Conservation (phyloP, 2,113 vertebrate genomes). For the Barbus barbus region DNA sequence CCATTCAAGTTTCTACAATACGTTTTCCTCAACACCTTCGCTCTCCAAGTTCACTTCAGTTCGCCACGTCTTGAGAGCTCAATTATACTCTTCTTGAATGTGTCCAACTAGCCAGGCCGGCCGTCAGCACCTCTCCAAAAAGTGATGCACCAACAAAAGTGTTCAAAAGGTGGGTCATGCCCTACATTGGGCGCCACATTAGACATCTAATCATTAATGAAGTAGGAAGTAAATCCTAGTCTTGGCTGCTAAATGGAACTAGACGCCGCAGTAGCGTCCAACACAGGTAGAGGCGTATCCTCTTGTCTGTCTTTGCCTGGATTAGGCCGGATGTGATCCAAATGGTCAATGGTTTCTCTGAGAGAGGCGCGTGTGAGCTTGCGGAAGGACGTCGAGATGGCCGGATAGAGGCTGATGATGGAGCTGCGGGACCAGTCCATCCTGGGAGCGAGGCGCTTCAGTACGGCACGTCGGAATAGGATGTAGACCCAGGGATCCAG, state of each 20-base stretch:
- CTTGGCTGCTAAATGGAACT: neutral
- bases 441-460: slow-evolving; percentile 80
- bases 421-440: slow-evolving; percentile 74
- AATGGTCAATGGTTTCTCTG: neutral
- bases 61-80: neutral
- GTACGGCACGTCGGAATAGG: slow-evolving; percentile 85
- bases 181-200: neutral
- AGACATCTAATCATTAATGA: neutral
- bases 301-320: neutral
- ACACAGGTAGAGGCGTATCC: neutral
- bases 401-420: slow-evolving; percentile 71
- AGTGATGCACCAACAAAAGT: neutral
- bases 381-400: slow-evolving; percentile 70
- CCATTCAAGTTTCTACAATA: no score
- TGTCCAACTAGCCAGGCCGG: no score
- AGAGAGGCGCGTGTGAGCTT: slow-evolving; percentile 67
- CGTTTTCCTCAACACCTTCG: neutral
- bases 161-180: neutral
- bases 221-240: neutral
- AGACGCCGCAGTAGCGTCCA: neutral
- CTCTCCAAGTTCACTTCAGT: neutral
- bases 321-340: neutral
- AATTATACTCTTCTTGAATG: neutral
- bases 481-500: slow-evolving; percentile 98
- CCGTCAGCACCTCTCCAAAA: neutral